Evolutionary conservation across 35 echinoderm and acorn worm species (phyloP).

Genomic region (Apostichopus japonicus): DNA sequence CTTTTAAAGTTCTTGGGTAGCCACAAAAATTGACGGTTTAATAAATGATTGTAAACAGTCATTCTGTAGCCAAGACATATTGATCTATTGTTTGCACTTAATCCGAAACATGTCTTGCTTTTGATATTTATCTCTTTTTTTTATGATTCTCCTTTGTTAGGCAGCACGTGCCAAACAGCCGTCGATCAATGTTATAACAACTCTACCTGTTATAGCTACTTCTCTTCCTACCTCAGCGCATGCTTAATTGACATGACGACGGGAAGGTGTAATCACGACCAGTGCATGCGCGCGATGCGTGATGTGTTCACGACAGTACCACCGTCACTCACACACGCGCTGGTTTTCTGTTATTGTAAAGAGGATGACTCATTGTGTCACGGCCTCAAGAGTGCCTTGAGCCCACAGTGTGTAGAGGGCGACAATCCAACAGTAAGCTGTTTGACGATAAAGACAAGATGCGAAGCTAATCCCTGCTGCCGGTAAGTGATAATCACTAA

Average conservation of each 20-base stretch:
- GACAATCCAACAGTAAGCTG: neutral
- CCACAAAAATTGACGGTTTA: neutral
- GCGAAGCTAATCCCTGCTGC: neutral
- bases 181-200: neutral
- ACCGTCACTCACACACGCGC: neutral
- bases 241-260: neutral
- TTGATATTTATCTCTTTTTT: neutral
- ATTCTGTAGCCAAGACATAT: neutral
- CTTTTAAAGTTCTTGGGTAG: neutral
- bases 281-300: neutral
- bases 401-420: neutral
- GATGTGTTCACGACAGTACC: constrained; percentile 2
- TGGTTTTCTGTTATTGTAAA: constrained; percentile 20
- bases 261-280: neutral
- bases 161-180: neutral
- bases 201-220: neutral
- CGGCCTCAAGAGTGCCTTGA: neutral
- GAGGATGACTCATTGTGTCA: neutral
- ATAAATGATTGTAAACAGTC: neutral
- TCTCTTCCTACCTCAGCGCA: neutral
- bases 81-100: too few relatives aligned
- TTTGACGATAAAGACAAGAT: neutral
- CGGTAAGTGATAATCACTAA: neutral
- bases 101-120: too few relatives aligned
- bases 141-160: neutral